These are phyloP conservation scores for Galagoides demidoff DNA, from an alignment of 2,797 vertebrate species.

Conservation along the genomic window DNA sequence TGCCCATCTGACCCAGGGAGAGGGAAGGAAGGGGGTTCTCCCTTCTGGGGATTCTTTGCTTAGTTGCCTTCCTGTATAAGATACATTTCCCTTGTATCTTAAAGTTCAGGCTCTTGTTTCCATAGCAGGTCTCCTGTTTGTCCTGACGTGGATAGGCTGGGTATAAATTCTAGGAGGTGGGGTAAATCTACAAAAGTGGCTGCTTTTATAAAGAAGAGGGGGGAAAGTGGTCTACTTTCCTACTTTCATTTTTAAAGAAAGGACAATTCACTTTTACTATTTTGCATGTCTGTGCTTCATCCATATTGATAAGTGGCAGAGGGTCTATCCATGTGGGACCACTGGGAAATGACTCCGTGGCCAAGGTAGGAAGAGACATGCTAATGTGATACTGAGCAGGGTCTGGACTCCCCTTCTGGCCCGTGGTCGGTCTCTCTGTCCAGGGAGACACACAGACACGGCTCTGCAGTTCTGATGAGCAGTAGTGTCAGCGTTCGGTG, in stretches of 20 bases:
- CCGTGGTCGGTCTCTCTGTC: constrained; percentile 65
- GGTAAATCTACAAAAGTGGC: not conserved
- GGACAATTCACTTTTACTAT: constrained; percentile 24
- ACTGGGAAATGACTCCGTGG: constrained; percentile 63
- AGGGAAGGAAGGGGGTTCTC: not conserved
- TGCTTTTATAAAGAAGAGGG: constrained; percentile 35
- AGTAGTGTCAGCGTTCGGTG: constrained; percentile 79
- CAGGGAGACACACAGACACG: constrained; percentile 15
- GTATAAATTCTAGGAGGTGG: not conserved
- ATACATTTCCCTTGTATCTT: not conserved
- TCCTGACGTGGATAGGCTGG: not conserved
- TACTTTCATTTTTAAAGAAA: constrained; percentile 55
- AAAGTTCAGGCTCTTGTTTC: not conserved
- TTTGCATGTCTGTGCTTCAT: constrained; percentile 63
- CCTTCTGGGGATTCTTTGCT: not conserved
- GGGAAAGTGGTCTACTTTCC: not conserved
- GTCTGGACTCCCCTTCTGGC: constrained; percentile 74
- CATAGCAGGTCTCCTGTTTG: not conserved
- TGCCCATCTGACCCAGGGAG: not conserved
- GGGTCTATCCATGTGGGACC: constrained; percentile 60
- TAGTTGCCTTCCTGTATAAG: not conserved
- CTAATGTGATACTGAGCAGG: constrained; percentile 58
- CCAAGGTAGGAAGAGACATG: not conserved
- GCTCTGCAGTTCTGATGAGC: constrained; percentile 80
- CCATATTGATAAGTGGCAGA: constrained; percentile 58